A percentile compares a stretch with the other conserved stretches of the same genome.
phyloP scores from a whole-genome alignment of 2,888 invertebrate genomes.

The Hydrotaea diabolus region DNA sequence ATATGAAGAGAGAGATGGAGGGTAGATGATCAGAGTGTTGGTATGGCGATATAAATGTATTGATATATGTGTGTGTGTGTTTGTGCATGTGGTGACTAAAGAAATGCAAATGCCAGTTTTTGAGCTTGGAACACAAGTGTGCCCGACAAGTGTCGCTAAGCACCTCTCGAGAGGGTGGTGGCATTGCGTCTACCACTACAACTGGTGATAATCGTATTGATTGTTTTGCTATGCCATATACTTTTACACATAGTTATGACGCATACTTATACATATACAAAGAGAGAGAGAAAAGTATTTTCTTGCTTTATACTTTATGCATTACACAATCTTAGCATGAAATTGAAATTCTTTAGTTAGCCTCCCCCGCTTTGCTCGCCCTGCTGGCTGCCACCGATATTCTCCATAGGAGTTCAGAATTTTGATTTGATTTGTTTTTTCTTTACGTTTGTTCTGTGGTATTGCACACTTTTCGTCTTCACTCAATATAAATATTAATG shows the following conservation, averaged over 20 bases:
- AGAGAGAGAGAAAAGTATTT: too few species aligned
- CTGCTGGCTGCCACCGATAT: background rate
- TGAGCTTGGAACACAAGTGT: too few species aligned
- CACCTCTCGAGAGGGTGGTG: background rate
- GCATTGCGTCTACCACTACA: background rate
- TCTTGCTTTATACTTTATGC: background rate
- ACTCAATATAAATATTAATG: constrained; percentile 11
- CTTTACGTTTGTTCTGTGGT: background rate
- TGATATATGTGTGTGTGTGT: too few species aligned
- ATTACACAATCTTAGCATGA: background rate
- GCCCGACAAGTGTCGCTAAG: background rate
- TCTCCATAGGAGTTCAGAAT: background rate
- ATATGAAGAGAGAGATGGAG: too few species aligned
- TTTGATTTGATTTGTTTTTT: background rate
- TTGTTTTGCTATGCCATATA: background rate
- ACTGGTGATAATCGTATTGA: constrained; percentile 1
- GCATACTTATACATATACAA: too few species aligned
- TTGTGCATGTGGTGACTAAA: too few species aligned
- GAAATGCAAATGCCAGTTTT: too few species aligned
- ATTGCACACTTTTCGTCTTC: background rate
- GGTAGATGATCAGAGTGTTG: too few species aligned
- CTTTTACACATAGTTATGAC: background rate
- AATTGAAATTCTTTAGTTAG: background rate
- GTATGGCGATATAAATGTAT: too few species aligned
- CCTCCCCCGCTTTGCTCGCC: background rate